These are phyloP conservation scores for Dryobota labecula DNA, from an alignment of 2,888 invertebrate species.

Conservation along the genomic window DNA sequence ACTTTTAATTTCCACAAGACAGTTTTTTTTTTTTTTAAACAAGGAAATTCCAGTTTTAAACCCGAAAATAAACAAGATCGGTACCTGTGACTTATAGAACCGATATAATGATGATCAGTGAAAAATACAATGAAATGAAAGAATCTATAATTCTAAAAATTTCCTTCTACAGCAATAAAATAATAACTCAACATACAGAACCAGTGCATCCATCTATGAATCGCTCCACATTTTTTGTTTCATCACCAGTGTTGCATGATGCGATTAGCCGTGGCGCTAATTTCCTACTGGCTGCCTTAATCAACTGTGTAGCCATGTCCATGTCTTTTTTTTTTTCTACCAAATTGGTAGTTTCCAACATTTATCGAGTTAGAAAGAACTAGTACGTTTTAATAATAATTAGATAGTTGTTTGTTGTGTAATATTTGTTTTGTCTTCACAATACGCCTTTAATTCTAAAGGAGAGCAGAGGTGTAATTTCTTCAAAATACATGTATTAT, in stretches of 20 bases:
- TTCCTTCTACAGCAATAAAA: not conserved
- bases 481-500: not conserved
- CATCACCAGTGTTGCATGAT: constrained; percentile 68
- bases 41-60: not conserved
- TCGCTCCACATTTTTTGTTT: constrained; percentile 60
- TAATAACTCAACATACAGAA: constrained; percentile 50
- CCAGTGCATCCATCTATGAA: constrained; percentile 34
- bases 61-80: not conserved
- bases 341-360: constrained; percentile 66
- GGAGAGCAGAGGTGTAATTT: constrained; percentile 9
- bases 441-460: constrained; percentile 18
- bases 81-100: not conserved
- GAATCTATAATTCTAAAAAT: not conserved
- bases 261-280: constrained; percentile 68
- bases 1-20: not conserved
- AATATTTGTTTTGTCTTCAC: constrained; percentile 30
- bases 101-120: no score
- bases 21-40: not conserved
- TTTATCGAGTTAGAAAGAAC: constrained; percentile 62
- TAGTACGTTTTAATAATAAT: constrained; percentile 39
- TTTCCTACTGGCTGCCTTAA: constrained; percentile 67
- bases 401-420: constrained; percentile 12
- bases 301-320: constrained; percentile 63
- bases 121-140: not conserved
- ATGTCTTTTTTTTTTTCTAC: constrained; percentile 61